Conservation (phyloP, 2,797 vertebrate species). For the Coccyzus lansbergi region DNA sequence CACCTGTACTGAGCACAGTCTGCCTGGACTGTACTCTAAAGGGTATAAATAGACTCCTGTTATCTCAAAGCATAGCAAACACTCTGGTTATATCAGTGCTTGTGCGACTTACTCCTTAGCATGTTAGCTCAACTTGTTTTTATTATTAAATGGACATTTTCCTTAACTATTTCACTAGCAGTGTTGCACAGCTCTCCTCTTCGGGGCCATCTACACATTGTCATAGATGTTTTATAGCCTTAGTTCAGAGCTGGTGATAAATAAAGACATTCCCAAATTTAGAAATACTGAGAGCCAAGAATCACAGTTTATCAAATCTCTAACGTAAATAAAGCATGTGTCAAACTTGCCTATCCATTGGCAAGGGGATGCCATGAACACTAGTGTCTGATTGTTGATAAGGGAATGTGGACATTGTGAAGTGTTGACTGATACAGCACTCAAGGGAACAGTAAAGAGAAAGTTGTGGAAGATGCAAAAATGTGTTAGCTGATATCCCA, state of each 20-base stretch:
- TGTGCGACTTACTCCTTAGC: neutral
- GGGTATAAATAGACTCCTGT: neutral
- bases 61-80: neutral
- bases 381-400: slow-evolving; percentile 34
- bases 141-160: neutral
- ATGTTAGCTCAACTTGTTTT: neutral
- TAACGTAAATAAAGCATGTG: slow-evolving; percentile 48
- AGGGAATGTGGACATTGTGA: slow-evolving; percentile 4
- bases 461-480: slow-evolving; percentile 49
- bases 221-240: neutral
- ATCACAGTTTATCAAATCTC: slow-evolving; percentile 36
- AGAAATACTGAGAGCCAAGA: slow-evolving; percentile 11
- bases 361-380: slow-evolving; percentile 8
- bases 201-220: neutral
- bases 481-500: slow-evolving; percentile 50
- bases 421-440: slow-evolving; percentile 54
- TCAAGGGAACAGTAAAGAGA: slow-evolving; percentile 45
- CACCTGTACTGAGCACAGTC: neutral
- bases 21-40: neutral
- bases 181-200: neutral
- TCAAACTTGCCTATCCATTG: slow-evolving; percentile 50
- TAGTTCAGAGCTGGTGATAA: slow-evolving; percentile 28
- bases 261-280: slow-evolving; percentile 5
- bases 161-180: neutral
- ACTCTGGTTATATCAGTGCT: neutral